phyloP scores from a whole-genome alignment of 2,888 invertebrate species.

The Ctenicera cuprea region DNA sequence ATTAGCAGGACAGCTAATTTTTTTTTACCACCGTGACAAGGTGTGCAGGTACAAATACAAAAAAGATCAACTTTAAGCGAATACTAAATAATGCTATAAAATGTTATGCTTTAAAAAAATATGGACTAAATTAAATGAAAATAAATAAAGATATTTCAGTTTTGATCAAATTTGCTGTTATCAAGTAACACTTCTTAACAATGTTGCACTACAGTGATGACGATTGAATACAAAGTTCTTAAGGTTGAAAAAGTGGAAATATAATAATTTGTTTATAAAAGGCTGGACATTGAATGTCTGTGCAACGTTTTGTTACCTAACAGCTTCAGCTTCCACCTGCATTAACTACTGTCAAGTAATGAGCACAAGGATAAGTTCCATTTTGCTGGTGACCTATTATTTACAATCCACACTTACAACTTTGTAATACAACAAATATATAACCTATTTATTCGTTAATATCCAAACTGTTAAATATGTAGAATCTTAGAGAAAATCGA shows the following conservation, averaged over 20 bases:
- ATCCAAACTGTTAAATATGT: not conserved
- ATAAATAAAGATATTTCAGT: too few relatives aligned
- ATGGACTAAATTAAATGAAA: too few relatives aligned
- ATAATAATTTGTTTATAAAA: slow-evolving; percentile 25
- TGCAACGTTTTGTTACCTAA: slow-evolving; percentile 37
- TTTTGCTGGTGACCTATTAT: slow-evolving; percentile 43
- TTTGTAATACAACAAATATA: slow-evolving; percentile 17
- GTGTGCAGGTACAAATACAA: too few relatives aligned
- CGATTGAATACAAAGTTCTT: not conserved
- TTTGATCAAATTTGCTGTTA: too few relatives aligned
- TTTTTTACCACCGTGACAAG: too few relatives aligned
- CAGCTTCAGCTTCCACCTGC: slow-evolving; percentile 44
- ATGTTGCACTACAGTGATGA: not conserved
- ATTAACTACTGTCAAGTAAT: slow-evolving; percentile 45
- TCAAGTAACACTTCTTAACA: not conserved
- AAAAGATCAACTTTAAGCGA: too few relatives aligned
- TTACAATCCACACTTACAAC: slow-evolving; percentile 18
- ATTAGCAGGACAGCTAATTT: too few relatives aligned
- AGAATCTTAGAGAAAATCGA: too few relatives aligned
- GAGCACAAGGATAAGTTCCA: slow-evolving; percentile 47
- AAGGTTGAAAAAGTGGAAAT: not conserved
- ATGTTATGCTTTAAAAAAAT: too few relatives aligned
- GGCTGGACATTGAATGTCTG: slow-evolving; percentile 10
- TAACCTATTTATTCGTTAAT: slow-evolving; percentile 17
- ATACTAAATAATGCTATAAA: too few relatives aligned